phyloP scores from a whole-genome alignment of 2,888 invertebrate genomes.

The Lymantria monacha region DNA sequence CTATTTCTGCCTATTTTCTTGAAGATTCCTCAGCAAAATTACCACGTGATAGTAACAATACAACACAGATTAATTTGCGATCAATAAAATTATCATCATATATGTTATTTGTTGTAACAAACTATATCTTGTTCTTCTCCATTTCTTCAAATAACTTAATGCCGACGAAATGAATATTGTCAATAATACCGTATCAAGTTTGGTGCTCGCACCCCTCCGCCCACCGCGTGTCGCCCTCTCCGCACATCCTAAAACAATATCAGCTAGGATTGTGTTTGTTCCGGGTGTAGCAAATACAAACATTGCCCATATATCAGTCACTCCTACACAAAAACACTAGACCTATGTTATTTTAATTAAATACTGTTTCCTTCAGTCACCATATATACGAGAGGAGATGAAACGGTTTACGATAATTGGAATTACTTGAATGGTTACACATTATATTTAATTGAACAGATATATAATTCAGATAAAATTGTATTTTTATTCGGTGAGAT shows the following conservation, averaged over 20 bases:
- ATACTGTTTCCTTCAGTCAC: not conserved
- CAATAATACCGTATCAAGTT: not conserved
- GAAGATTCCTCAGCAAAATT: too few species aligned
- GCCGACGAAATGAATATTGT: not conserved
- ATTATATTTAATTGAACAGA: too few species aligned
- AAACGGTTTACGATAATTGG: too few species aligned
- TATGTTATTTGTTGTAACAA: too few species aligned
- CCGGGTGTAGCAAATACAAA: not conserved
- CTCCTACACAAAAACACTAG: not conserved
- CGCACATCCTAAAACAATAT: not conserved
- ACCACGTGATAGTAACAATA: too few species aligned
- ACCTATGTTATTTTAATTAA: not conserved
- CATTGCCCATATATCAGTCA: not conserved
- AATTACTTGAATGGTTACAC: too few species aligned
- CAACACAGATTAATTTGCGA: too few species aligned
- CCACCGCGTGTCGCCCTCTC: not conserved
- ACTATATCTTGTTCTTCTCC: not conserved
- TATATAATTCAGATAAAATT: too few species aligned
- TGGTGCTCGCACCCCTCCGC: not conserved
- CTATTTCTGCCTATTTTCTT: too few species aligned
- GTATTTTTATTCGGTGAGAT: too few species aligned
- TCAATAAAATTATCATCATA: too few species aligned
- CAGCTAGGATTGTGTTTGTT: not conserved
- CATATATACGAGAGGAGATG: too few species aligned
- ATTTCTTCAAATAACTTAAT: not conserved